Percentiles rank a stretch among this genome's conserved stretches.
These are phyloP conservation scores for Brassicogethes aeneus DNA, from an alignment of 2,888 invertebrate genomes.

Conservation along the genomic window DNA sequence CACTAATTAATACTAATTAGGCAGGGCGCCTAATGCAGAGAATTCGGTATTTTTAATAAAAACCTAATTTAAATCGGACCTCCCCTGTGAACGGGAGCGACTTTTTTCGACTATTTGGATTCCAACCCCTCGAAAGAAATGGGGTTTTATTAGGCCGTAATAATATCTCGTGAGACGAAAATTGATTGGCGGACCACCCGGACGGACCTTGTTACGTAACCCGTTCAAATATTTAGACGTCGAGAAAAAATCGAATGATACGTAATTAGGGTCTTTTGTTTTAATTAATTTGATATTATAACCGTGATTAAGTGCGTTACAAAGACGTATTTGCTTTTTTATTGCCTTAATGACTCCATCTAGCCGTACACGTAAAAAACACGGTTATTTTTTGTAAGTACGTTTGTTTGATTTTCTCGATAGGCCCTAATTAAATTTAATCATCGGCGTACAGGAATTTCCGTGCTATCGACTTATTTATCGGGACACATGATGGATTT, in stretches of 20 bases:
- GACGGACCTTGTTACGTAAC: slow-evolving; percentile 19
- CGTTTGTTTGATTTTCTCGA: not conserved
- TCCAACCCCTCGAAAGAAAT: slow-evolving; percentile 12
- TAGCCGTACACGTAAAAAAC: not conserved
- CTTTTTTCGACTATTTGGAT: slow-evolving; percentile 3
- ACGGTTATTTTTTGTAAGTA: not conserved
- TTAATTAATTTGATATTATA: slow-evolving; percentile 17
- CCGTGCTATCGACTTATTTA: slow-evolving; percentile 3
- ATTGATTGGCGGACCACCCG: slow-evolving; percentile 26
- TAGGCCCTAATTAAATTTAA: not conserved
- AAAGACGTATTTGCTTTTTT: not conserved
- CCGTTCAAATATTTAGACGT: slow-evolving; percentile 4
- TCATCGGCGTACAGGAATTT: not conserved
- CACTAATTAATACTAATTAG: no score
- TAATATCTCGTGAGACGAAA: slow-evolving; percentile 15
- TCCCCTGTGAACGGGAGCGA: slow-evolving; percentile 4
- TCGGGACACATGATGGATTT: slow-evolving; percentile 9
- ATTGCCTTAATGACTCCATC: not conserved
- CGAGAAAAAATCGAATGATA: slow-evolving; percentile 18
- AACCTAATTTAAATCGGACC: slow-evolving; percentile 9
- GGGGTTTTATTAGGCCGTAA: slow-evolving; percentile 13
- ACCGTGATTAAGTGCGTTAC: not conserved
- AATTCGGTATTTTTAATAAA: slow-evolving; percentile 2
- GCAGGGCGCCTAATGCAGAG: no score
- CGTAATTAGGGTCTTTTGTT: slow-evolving; percentile 22